Base-by-base conservation (phyloP, 2,888 invertebrate species). In the Cartodere bifasciata region DNA sequence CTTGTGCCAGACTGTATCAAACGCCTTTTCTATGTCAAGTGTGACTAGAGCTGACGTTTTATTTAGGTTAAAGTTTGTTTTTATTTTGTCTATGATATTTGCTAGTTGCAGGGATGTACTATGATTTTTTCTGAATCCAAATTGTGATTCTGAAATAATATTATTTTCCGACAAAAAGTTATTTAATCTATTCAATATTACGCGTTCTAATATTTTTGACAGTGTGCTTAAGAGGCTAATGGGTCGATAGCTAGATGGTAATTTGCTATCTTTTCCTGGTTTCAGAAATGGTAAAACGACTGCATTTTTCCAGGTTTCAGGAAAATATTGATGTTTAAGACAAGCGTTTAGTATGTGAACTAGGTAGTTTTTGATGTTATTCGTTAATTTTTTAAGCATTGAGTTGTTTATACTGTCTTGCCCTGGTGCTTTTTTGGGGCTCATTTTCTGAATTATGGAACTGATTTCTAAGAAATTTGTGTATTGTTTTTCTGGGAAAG, bases 111-210 rank as follows among this genome's bases (percentile, higher is more conserved):
- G 41, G 4, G 30, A 36, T 1, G 50, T 50, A 3, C 39, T 40
- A 29, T 47, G 48, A 6, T 35, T 28, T 25, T 22, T 27, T 13
- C 49, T 20, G 35, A 53, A 53, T 4, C 50, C 48, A 31, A 46
- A 48, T 36, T 52, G 52, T n/a, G 46, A 28, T 4, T 32, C 23
- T 2, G 16, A 9, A 9, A 34, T 5, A 4, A 24, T 16, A 10
- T 34, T 30, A 7, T 23, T 16, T 13, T 4, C n/a, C 2, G n/a
- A n/a, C n/a, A n/a, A n/a, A n/a, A n/a, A n/a, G 21, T 2, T 16
- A 34, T 32, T 23, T 39, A 16, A 4, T 32, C 23, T 23, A 41
- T 24, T 31, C 12, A 13, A 13, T n/a, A 46, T 31, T 4, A 41
- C 23, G 28, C 29, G 32, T 28, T 50, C 48, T 7, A 42, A 28